Conservation (phyloP, 2,797 vertebrate genomes). For the Gambelia wislizenii region DNA sequence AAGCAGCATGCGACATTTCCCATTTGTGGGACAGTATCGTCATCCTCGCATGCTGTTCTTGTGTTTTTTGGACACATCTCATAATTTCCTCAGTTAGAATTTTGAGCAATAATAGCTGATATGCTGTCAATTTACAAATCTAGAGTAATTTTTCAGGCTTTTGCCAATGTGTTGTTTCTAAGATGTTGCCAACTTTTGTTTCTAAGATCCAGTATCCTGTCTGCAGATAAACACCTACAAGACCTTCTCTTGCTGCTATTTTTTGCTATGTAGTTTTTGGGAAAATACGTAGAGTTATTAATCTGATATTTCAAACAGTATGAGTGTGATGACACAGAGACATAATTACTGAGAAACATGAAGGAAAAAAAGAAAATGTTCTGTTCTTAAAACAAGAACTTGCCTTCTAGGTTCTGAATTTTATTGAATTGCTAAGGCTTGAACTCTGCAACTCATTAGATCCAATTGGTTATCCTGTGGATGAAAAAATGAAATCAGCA, state of each 20-base stretch:
- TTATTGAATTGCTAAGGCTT: constrained; percentile 4
- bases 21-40: too few relatives aligned
- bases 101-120: constrained; percentile 3
- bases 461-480: constrained; percentile 15
- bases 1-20: too few relatives aligned
- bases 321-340: constrained; percentile 23
- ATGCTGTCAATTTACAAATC: constrained; percentile 17
- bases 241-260: fast-evolving
- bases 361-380: neutral
- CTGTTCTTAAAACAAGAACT: constrained; percentile 10
- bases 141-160: constrained; percentile 30
- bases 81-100: too few relatives aligned
- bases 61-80: too few relatives aligned
- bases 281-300: neutral
- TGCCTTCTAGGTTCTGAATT: constrained; percentile 20
- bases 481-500: neutral
- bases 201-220: constrained; percentile 18
- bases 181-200: constrained; percentile 43
- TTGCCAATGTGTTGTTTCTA: constrained; percentile 15
- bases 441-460: constrained; percentile 20
- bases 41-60: too few relatives aligned
- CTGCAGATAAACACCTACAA: constrained; percentile 39
- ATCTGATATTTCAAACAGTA: constrained; percentile 26
- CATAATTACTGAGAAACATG: constrained; percentile 9
- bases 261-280: neutral